A percentile compares a stretch with the other conserved stretches of the same genome.
Conservation (phyloP, 2,113 vertebrate species). For the Oplegnathus fasciatus region DNA sequence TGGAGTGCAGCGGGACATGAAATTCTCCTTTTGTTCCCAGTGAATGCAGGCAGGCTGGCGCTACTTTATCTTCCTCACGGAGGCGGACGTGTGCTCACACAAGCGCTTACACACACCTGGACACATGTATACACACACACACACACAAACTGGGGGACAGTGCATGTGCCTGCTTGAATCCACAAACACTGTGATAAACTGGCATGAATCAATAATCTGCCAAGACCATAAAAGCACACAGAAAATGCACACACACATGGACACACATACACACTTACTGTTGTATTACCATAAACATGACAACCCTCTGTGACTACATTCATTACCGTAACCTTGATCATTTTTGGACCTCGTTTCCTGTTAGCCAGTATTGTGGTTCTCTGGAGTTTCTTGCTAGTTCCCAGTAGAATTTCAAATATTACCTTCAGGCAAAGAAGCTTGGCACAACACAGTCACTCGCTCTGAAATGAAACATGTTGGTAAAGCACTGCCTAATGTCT, state of each 20-base stretch:
- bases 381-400: no score
- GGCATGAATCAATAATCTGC: not conserved
- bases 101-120: not conserved
- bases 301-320: not conserved
- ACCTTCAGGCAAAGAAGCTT: not conserved
- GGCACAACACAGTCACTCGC: not conserved
- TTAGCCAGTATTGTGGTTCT: not conserved
- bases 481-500: not conserved
- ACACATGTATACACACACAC: not conserved
- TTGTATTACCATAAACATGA: not conserved
- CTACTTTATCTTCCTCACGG: conserved; percentile 25
- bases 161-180: not conserved
- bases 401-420: not conserved
- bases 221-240: not conserved
- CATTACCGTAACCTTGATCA: not conserved
- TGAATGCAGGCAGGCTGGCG: conserved; percentile 21
- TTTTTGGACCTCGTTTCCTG: not conserved
- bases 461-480: not conserved
- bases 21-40: conserved; percentile 33
- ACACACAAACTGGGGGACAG: not conserved
- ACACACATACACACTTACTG: not conserved
- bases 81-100: not conserved
- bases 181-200: conserved; percentile 10
- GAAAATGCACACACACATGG: not conserved
- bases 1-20: not conserved